Percentiles rank a stretch among this genome's conserved stretches.
phyloP scores from a whole-genome alignment of 2,113 vertebrate species.

The human (Homo sapiens) region DNA sequence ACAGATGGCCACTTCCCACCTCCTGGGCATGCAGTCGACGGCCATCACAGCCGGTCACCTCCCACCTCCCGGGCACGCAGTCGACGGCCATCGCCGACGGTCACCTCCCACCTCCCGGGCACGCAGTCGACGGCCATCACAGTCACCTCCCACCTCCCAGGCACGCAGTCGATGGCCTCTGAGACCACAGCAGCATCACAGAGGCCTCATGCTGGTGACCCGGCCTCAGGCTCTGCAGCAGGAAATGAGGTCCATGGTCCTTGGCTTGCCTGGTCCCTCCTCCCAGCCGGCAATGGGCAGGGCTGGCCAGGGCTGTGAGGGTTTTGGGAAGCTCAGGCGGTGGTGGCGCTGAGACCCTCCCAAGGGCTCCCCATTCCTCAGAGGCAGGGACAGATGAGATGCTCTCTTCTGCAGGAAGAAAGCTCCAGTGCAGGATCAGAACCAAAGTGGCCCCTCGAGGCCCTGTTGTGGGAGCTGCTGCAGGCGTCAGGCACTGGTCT shows the following conservation, averaged over 20 bases:
- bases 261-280: too few species aligned
- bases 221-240: neutral
- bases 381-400: too few species aligned
- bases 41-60: too few species aligned
- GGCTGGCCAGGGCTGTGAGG: neutral
- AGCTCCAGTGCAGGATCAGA: neutral
- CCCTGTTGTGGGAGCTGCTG: neutral
- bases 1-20: too few species aligned
- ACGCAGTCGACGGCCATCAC: too few species aligned
- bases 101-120: too few species aligned
- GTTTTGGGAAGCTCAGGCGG: neutral
- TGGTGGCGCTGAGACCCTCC: neutral
- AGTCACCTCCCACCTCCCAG: too few species aligned
- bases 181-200: neutral
- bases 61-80: too few species aligned
- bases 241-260: neutral
- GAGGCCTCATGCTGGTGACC: too few species aligned
- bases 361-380: neutral
- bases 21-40: too few species aligned
- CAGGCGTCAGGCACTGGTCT: neutral
- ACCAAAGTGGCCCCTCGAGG: neutral
- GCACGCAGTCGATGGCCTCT: neutral
- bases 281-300: neutral
- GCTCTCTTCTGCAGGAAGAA: too few species aligned
- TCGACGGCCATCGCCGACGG: too few species aligned